These are phyloP conservation scores for Brachystomella parvula DNA, from an alignment of 1,140 invertebrate species.

Conservation along the genomic window DNA sequence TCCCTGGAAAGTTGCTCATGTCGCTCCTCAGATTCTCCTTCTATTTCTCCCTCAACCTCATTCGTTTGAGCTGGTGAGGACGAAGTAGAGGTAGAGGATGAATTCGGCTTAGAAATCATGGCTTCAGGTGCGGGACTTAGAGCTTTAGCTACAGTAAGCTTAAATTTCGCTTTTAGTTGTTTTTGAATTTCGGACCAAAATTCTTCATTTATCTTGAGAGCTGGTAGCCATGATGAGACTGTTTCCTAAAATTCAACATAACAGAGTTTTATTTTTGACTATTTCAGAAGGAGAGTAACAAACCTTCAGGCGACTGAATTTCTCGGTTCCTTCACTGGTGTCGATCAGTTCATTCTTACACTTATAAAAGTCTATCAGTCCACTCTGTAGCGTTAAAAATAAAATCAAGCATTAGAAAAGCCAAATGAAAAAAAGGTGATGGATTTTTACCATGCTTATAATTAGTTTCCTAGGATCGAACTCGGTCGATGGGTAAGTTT, in stretches of 20 bases:
- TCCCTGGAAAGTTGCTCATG: no score
- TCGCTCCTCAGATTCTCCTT: background rate
- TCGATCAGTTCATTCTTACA: conserved; percentile 29
- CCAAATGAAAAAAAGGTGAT: background rate
- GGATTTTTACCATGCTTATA: conserved; percentile 18
- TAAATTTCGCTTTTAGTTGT: background rate
- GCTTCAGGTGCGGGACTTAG: no score
- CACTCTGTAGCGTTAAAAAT: conserved; percentile 21
- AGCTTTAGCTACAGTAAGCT: no score
- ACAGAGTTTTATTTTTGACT: no score
- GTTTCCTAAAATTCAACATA: conserved; percentile 14
- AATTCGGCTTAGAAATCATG: no score
- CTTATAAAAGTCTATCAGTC: conserved; percentile 34
- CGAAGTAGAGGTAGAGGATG: background rate
- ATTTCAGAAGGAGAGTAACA: no score
- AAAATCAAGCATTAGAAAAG: background rate
- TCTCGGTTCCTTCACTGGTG: conserved; percentile 29
- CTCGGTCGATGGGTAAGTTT: conserved; percentile 27
- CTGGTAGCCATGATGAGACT: background rate
- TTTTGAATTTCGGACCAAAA: conserved; percentile 5
- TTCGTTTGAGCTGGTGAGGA: background rate
- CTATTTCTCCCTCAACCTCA: background rate
- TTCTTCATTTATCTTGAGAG: conserved; percentile 5
- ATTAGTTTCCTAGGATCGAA: conserved; percentile 32
- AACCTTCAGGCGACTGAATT: conserved; percentile 30